These are phyloP conservation scores for Drosophila rubida DNA, from an alignment of 2,888 invertebrate species.

Conservation along the genomic window DNA sequence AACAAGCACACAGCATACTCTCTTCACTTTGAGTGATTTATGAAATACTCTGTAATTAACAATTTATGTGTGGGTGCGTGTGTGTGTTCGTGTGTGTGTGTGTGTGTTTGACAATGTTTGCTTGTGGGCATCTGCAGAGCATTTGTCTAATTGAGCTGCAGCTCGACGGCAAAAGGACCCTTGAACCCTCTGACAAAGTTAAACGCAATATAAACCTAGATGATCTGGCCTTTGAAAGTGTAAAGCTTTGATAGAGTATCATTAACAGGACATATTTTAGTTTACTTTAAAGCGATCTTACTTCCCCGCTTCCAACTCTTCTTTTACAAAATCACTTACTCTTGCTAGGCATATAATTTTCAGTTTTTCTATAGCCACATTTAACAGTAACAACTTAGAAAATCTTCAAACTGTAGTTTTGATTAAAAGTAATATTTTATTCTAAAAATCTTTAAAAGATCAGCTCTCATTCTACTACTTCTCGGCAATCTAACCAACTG, in stretches of 20 bases:
- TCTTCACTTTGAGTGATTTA: conserved; percentile 69
- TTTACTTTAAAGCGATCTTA: too few species aligned
- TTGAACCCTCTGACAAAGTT: not conserved
- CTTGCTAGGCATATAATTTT: too few species aligned
- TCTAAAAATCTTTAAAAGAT: too few species aligned
- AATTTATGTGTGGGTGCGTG: conserved; percentile 60
- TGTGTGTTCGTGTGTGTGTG: conserved; percentile 10
- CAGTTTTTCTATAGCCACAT: too few species aligned
- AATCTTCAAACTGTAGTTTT: too few species aligned
- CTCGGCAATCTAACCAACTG: too few species aligned
- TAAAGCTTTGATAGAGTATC: not conserved
- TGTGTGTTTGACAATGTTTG: not conserved
- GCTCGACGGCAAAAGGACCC: conserved; percentile 2
- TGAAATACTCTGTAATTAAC: conserved; percentile 76
- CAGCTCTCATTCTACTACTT: too few species aligned
- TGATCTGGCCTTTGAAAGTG: not conserved
- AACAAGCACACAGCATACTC: conserved; percentile 15
- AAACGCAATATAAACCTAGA: not conserved
- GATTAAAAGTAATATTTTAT: too few species aligned
- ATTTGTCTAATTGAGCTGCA: conserved; percentile 32
- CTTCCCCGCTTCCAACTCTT: too few species aligned
- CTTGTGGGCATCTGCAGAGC: conserved; percentile 7
- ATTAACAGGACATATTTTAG: not conserved
- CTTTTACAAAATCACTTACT: too few species aligned
- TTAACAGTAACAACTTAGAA: too few species aligned